Evolutionary conservation across 2,888 invertebrate species (phyloP).

Genomic region (Rutpela maculata): DNA sequence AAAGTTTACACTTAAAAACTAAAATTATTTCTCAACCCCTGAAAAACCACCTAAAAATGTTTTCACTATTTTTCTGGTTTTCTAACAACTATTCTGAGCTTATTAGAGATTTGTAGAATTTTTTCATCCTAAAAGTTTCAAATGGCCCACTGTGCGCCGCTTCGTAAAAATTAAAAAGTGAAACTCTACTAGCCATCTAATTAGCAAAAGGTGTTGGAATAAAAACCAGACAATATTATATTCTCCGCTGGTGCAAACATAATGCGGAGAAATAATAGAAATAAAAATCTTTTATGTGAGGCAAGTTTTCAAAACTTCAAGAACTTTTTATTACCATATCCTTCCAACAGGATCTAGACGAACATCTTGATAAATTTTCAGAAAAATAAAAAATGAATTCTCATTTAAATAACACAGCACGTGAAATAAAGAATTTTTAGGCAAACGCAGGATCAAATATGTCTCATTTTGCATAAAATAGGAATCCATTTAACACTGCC

Average conservation of each 20-base stretch:
- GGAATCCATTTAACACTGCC: conserved; percentile 58
- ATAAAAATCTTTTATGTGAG: conserved; percentile 41
- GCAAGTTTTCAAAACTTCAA: conserved; percentile 40
- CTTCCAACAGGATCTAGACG: conserved; percentile 49
- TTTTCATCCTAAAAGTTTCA: no score
- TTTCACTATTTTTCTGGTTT: no score
- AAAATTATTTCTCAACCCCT: no score
- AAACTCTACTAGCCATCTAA: background rate
- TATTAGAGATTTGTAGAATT: no score
- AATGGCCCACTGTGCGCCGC: no score
- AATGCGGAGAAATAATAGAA: conserved; percentile 33
- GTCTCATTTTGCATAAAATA: conserved; percentile 58
- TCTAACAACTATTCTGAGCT: no score
- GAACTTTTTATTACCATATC: conserved; percentile 55
- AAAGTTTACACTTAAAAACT: no score
- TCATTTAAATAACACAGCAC: conserved; percentile 47
- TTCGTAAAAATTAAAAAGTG: background rate
- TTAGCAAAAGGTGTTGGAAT: background rate
- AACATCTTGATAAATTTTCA: conserved; percentile 60
- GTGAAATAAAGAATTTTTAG: conserved; percentile 40
- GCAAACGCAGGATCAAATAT: conserved; percentile 43
- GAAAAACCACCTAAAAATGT: no score
- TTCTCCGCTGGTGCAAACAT: conserved; percentile 18
- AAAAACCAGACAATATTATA: conserved; percentile 33
- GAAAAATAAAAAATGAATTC: conserved; percentile 56